Percentiles rank a stretch among this genome's conserved stretches.
phyloP scores from a whole-genome alignment of 2,888 invertebrate genomes.

The Melanargia galathea region DNA sequence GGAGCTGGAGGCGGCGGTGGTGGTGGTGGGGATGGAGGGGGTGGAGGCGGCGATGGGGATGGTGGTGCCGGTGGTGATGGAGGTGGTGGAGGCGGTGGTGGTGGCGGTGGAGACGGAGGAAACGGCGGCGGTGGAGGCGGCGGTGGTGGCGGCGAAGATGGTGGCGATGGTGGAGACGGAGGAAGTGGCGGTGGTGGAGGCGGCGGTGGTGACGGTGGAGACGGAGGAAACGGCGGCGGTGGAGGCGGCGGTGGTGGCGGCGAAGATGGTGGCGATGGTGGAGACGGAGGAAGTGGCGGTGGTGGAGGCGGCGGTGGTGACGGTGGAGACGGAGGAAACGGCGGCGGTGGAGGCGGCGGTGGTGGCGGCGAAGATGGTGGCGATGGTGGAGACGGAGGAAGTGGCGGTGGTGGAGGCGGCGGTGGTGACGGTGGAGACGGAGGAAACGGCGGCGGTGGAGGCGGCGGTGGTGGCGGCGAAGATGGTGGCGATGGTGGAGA shows the following conservation, averaged over 20 bases:
- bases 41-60: neutral
- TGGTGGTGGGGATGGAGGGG: neutral
- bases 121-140: neutral
- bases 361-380: slow-evolving; percentile 28
- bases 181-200: neutral
- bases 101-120: too few species aligned
- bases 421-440: slow-evolving; percentile 19
- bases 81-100: neutral
- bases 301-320: slow-evolving; percentile 19
- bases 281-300: slow-evolving; percentile 20
- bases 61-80: neutral
- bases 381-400: slow-evolving; percentile 18
- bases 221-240: neutral
- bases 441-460: slow-evolving; percentile 6
- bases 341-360: slow-evolving; percentile 26
- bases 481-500: slow-evolving; percentile 20
- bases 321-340: slow-evolving; percentile 25
- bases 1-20: neutral
- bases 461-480: slow-evolving; percentile 14
- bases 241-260: neutral
- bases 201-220: neutral
- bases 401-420: slow-evolving; percentile 2
- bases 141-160: slow-evolving; percentile 15
- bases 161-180: neutral
- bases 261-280: neutral